Conservation (phyloP, 2,797 vertebrate species). For the Phyllotis vaccarum region DNA sequence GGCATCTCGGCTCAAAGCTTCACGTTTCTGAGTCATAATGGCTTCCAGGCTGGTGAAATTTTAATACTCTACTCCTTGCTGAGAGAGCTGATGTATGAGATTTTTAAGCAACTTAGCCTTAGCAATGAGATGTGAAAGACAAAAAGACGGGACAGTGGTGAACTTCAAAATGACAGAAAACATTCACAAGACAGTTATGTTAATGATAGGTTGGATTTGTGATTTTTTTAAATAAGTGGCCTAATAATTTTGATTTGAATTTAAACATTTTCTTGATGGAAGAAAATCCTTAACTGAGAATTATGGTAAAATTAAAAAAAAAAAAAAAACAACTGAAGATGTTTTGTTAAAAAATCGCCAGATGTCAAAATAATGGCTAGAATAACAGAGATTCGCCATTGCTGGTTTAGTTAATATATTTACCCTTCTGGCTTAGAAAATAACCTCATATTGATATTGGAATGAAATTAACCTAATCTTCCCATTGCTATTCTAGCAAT, state of each 20-base stretch:
- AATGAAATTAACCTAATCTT: constrained; percentile 19
- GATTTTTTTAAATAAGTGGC: constrained; percentile 49
- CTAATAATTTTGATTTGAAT: constrained; percentile 48
- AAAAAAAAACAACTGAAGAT: neutral
- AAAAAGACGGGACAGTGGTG: neutral
- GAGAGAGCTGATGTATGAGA: neutral
- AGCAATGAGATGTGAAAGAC: neutral
- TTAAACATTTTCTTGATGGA: constrained; percentile 22
- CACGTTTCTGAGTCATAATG: neutral
- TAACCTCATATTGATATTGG: neutral
- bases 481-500: neutral
- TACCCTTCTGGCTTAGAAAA: constrained; percentile 8
- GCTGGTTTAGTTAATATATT: neutral
- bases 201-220: constrained; percentile 20
- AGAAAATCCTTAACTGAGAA: neutral
- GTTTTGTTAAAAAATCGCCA: constrained; percentile 30
- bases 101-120: neutral
- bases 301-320: constrained; percentile 28
- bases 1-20: neutral
- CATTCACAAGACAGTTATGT: neutral
- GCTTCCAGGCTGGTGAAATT: neutral
- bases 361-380: neutral
- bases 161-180: constrained; percentile 18
- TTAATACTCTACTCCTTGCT: constrained; percentile 14
- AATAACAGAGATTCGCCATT: constrained; percentile 30